Evolutionary conservation across 2,888 invertebrate species (phyloP).

Genomic region (Malthinus seriepunctatus): DNA sequence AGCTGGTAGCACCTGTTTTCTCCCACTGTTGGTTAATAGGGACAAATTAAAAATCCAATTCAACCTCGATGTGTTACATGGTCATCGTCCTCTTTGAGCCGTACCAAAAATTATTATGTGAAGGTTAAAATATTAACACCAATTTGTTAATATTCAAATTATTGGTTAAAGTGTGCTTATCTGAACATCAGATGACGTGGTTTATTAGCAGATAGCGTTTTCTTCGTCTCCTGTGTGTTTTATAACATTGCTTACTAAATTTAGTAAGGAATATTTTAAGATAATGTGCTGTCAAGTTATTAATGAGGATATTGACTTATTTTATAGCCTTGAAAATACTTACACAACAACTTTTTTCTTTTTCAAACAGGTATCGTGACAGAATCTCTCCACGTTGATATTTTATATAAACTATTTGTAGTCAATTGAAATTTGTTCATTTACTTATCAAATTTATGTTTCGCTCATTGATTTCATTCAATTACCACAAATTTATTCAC

Average conservation of each 20-base stretch:
- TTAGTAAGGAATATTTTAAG: slow-evolving; percentile 21
- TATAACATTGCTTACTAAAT: slow-evolving; percentile 16
- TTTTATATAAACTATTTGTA: slow-evolving; percentile 12
- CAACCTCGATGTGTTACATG: slow-evolving; percentile 1
- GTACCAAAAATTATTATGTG: not conserved
- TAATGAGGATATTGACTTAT: slow-evolving; percentile 25
- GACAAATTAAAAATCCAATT: not conserved
- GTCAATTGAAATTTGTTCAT: not conserved
- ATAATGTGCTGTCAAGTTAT: slow-evolving; percentile 19
- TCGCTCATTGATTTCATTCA: too few species aligned
- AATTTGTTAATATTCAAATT: slow-evolving; percentile 4
- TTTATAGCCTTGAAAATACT: slow-evolving; percentile 26
- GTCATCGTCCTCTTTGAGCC: slow-evolving; percentile 6
- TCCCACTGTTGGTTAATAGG: too few species aligned
- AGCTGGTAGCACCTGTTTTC: too few species aligned
- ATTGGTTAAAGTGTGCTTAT: not conserved
- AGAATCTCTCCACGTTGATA: slow-evolving; percentile 14
- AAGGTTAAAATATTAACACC: not conserved
- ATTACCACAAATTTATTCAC: too few species aligned
- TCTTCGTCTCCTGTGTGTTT: slow-evolving; percentile 3
- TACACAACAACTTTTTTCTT: slow-evolving; percentile 26
- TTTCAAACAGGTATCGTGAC: slow-evolving; percentile 23
- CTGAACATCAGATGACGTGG: slow-evolving; percentile 1
- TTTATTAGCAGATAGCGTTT: slow-evolving; percentile 2
- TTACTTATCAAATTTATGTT: too few species aligned